These are phyloP conservation scores for Elgonia sp. DNA, from an alignment of 2,888 invertebrate species.

Conservation along the genomic window DNA sequence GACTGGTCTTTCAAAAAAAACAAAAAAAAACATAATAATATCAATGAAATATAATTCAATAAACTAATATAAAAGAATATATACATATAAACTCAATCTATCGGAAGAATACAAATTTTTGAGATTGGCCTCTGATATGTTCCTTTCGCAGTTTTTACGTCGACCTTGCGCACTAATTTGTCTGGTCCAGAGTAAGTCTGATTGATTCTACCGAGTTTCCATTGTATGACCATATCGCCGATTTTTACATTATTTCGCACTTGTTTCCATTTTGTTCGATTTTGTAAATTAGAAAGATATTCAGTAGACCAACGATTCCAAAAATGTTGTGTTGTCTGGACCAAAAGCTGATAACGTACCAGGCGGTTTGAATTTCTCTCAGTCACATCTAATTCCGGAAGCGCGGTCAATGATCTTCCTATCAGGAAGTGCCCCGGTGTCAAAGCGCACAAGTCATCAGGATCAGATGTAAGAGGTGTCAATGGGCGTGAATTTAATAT, in stretches of 20 bases:
- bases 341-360: conserved; percentile 36
- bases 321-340: conserved; percentile 21
- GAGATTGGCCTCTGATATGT: conserved; percentile 21
- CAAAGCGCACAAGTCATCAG: conserved; percentile 2
- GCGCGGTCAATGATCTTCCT: conserved; percentile 18
- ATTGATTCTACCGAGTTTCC: conserved; percentile 18
- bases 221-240: conserved; percentile 22
- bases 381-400: neutral
- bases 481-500: conserved; percentile 28
- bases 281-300: conserved; percentile 28
- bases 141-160: conserved; percentile 4
- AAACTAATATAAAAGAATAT: too few relatives aligned
- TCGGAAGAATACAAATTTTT: conserved; percentile 35
- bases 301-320: conserved; percentile 43
- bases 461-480: conserved; percentile 5
- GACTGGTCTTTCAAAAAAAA: conserved; percentile 6
- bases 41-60: too few relatives aligned
- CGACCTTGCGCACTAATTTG: conserved; percentile 2
- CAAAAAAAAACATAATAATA: neutral
- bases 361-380: conserved; percentile 1
- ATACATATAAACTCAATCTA: neutral
- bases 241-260: conserved; percentile 5
- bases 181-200: conserved; percentile 6
- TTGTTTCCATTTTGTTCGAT: conserved; percentile 22
- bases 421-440: conserved; percentile 47